Conservation (phyloP, 2,888 invertebrate species). For the Microctonus aethiopoides region DNA sequence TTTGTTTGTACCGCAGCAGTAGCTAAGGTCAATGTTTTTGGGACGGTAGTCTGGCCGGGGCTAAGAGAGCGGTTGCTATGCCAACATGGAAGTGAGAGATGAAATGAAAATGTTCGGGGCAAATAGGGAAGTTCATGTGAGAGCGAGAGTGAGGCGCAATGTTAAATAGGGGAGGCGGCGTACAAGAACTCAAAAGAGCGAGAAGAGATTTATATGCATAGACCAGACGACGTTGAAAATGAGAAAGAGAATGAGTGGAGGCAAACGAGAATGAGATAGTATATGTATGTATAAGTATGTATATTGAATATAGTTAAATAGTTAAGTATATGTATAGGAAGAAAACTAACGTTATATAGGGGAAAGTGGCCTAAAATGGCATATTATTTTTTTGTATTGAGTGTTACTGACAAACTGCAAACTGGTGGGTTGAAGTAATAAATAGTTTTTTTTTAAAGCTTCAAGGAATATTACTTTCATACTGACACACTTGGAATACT, state of each 20-base stretch:
- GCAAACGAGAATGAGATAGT: constrained; percentile 37
- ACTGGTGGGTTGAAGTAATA: too few species aligned
- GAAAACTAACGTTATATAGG: constrained; percentile 50
- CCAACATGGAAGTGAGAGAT: constrained; percentile 47
- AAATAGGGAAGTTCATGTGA: constrained; percentile 7
- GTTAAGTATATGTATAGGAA: constrained; percentile 1
- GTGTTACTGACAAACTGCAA: too few species aligned
- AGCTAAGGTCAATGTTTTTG: constrained; percentile 61
- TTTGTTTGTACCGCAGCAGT: too few species aligned
- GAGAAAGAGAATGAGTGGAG: background rate
- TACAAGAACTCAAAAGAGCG: constrained; percentile 34
- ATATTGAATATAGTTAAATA: too few species aligned
- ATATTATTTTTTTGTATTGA: too few species aligned
- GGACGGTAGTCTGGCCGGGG: constrained; percentile 52
- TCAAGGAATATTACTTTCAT: too few species aligned
- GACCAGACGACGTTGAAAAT: constrained; percentile 28
- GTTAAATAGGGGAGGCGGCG: constrained; percentile 44
- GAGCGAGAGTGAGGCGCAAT: constrained; percentile 40
- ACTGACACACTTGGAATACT: too few species aligned
- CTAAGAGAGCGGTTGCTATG: constrained; percentile 56
- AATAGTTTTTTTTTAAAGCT: too few species aligned
- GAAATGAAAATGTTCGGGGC: constrained; percentile 22
- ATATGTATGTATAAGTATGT: constrained; percentile 13
- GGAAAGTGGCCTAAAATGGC: too few species aligned
- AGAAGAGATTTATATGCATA: constrained; percentile 35